Evolutionary conservation across 2,797 vertebrate genomes (phyloP).

Genomic region (Pteropus rufus): DNA sequence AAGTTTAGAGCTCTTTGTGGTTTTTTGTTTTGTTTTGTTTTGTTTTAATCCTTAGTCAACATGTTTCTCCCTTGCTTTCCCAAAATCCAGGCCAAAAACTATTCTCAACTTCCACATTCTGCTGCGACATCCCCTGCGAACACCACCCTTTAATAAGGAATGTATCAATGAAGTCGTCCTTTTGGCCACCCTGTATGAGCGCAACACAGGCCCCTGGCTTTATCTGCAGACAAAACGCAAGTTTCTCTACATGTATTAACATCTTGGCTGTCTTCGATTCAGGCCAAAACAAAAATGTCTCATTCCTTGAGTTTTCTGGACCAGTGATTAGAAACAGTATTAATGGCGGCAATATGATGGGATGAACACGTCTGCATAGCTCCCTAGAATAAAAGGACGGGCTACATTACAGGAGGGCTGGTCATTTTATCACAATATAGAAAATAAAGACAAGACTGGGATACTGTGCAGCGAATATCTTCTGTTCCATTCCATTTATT

Average conservation of each 20-base stretch:
- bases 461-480: not conserved
- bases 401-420: not conserved
- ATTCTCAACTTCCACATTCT: not conserved
- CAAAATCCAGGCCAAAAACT: not conserved
- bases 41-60: not conserved
- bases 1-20: not conserved
- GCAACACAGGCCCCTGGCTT: not conserved
- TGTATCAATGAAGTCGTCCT: not conserved
- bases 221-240: not conserved
- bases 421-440: not conserved
- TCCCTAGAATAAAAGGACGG: not conserved
- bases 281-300: not conserved
- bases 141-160: not conserved
- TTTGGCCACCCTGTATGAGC: not conserved
- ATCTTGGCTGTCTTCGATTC: not conserved
- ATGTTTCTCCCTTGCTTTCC: not conserved
- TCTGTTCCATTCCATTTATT: not conserved
- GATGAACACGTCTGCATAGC: not conserved
- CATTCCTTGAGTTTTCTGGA: not conserved
- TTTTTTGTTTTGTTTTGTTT: not conserved
- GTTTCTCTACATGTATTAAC: not conserved
- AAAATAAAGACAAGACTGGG: not conserved
- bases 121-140: not conserved
- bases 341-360: not conserved
- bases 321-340: not conserved